phyloP scores from a whole-genome alignment of 2,113 vertebrate genomes.

The Ailuropoda melanoleuca region DNA sequence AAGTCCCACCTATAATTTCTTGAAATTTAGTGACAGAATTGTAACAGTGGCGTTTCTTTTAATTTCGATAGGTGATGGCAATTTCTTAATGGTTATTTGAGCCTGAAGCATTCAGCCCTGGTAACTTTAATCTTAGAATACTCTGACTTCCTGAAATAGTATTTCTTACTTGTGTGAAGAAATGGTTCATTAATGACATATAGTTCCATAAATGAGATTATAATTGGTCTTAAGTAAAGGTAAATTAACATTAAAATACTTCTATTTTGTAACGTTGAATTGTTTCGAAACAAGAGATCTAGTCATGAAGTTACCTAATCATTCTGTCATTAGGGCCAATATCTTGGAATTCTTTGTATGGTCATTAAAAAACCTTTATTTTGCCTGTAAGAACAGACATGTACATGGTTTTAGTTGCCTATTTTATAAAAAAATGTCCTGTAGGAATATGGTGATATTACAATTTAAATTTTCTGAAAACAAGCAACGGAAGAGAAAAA shows the following conservation, averaged over 20 bases:
- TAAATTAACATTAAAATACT: constrained; percentile 35
- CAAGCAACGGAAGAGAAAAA: constrained; percentile 63
- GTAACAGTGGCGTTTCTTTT: neutral
- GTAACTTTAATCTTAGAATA: neutral
- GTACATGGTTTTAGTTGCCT: neutral
- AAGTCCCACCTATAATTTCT: neutral
- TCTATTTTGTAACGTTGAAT: neutral
- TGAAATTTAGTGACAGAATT: neutral
- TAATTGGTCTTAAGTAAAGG: constrained; percentile 52
- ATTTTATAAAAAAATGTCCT: constrained; percentile 29
- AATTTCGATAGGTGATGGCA: neutral
- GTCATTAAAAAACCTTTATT: neutral
- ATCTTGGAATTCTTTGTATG: constrained; percentile 46
- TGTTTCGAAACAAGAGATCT: constrained; percentile 5
- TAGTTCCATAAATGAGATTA: constrained; percentile 58
- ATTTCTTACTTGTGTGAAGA: constrained; percentile 22
- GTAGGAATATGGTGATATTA: neutral
- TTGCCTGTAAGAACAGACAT: constrained; percentile 42
- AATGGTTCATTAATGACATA: neutral
- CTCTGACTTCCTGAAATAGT: neutral
- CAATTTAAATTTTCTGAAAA: constrained; percentile 54
- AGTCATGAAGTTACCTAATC: neutral
- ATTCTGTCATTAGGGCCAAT: constrained; percentile 6
- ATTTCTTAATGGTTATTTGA: neutral
- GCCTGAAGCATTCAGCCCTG: neutral